Conservation (phyloP, 2,888 invertebrate genomes). For the Syrista parreyssii region DNA sequence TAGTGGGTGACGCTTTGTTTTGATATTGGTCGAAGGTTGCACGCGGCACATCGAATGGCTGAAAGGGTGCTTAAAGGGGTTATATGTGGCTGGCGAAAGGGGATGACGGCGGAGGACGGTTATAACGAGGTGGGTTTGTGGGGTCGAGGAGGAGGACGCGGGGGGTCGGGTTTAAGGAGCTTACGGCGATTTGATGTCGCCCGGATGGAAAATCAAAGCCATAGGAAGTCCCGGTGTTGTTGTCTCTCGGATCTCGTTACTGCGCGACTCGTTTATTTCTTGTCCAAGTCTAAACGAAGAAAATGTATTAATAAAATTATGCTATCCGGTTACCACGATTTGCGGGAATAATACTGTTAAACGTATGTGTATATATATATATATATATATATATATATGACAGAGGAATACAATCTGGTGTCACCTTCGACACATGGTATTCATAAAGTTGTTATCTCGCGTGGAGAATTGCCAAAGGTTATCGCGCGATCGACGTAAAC, state of each 20-base stretch:
- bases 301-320: too few species aligned
- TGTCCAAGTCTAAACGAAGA: background rate
- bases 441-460: background rate
- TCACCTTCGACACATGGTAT: background rate
- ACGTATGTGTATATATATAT: background rate
- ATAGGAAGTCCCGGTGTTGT: constrained; percentile 8
- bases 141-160: background rate
- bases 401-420: background rate
- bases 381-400: background rate
- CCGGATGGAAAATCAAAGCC: constrained; percentile 14
- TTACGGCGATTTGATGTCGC: constrained; percentile 6
- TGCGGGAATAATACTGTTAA: background rate
- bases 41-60: background rate
- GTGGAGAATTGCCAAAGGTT: background rate
- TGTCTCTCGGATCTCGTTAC: constrained; percentile 10
- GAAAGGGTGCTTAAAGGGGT: background rate
- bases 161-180: background rate
- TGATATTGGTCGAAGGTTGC: background rate
- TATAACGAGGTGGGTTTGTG: too few species aligned
- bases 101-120: background rate
- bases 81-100: background rate
- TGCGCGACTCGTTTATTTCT: background rate
- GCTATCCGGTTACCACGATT: background rate
- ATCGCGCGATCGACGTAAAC: background rate
- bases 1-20: background rate